These are phyloP conservation scores for Anser brachyrhynchus DNA, from an alignment of 2,113 vertebrate species.

Conservation along the genomic window DNA sequence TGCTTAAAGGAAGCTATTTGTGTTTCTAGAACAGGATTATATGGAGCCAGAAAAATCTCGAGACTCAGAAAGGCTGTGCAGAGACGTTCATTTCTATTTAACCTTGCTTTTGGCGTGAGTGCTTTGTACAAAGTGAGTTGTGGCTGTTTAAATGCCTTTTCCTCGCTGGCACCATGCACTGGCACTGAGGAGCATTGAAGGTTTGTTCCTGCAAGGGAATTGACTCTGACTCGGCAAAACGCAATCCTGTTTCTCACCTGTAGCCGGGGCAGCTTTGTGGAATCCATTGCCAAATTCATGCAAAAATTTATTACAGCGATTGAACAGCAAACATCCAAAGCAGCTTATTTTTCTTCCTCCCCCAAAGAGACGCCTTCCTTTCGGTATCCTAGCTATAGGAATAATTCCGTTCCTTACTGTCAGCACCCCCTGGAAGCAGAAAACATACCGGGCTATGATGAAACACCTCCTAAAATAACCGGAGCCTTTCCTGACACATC, in stretches of 20 bases:
- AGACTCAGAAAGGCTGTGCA: not conserved
- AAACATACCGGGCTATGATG: not conserved
- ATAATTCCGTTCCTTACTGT: not conserved
- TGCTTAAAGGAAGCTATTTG: not conserved
- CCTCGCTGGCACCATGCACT: not conserved
- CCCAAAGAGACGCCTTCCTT: not conserved
- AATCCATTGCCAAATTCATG: not conserved
- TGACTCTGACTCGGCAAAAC: not conserved
- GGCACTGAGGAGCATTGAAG: not conserved
- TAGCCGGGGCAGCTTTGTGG: not conserved
- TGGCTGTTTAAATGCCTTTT: not conserved
- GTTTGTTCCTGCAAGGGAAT: not conserved
- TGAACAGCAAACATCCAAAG: not conserved
- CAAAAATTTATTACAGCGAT: not conserved
- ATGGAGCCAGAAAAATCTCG: not conserved
- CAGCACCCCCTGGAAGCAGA: constrained; percentile 19
- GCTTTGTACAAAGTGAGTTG: not conserved
- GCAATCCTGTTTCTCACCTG: not conserved
- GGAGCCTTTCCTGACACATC: not conserved
- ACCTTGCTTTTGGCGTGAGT: not conserved
- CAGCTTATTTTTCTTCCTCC: not conserved
- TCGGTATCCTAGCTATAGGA: not conserved
- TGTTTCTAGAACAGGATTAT: not conserved
- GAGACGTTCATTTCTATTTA: not conserved
- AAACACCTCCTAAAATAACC: constrained; percentile 33